These are phyloP conservation scores for Sander lucioperca DNA, from an alignment of 2,113 vertebrate genomes.

Conservation along the genomic window DNA sequence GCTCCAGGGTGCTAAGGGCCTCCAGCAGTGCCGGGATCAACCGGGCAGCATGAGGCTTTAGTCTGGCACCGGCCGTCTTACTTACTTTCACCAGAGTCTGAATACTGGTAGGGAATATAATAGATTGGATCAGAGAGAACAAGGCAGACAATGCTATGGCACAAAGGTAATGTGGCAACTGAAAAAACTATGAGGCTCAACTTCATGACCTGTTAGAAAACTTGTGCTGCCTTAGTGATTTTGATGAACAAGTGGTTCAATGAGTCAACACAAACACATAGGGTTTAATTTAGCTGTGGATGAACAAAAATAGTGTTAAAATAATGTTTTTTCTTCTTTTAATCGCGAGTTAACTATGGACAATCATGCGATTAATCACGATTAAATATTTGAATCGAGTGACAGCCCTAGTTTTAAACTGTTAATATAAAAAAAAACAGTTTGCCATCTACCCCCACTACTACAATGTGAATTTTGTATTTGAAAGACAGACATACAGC, in stretches of 20 bases:
- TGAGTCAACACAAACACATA: background rate
- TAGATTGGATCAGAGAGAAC: background rate
- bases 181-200: background rate
- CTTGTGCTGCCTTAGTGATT: background rate
- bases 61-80: conserved; percentile 93
- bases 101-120: conserved; percentile 83
- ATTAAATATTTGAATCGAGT: too few relatives aligned
- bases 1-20: conserved; percentile 94
- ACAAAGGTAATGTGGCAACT: background rate
- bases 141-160: background rate
- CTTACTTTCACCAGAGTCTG: conserved; percentile 98
- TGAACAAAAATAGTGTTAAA: background rate
- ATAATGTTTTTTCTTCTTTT: too few relatives aligned
- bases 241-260: background rate
- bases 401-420: background rate
- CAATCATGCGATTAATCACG: too few relatives aligned
- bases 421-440: background rate
- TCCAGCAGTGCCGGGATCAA: conserved; percentile 96
- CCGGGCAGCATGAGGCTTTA: conserved; percentile 94
- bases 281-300: background rate
- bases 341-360: too few relatives aligned
- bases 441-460: background rate
- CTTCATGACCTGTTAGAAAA: background rate
- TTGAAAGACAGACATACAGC: background rate
- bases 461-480: background rate